Evolutionary conservation across 2,888 invertebrate species (phyloP), one percentile per base, ranked within the genome.

Genomic region (Entomobrya proxima): DNA sequence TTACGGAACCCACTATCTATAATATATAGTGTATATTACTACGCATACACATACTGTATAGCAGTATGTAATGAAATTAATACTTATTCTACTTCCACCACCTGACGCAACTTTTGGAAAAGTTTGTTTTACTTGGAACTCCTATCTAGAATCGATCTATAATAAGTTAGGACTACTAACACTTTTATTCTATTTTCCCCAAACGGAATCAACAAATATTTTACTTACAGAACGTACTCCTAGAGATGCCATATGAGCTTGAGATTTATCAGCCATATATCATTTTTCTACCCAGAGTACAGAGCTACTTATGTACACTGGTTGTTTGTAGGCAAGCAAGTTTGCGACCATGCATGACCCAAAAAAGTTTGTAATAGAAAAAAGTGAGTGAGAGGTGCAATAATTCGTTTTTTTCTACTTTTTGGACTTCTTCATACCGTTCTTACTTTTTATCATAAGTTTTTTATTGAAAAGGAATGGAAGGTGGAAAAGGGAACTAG

Each of bases 251-350:
- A n/a, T n/a, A n/a, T n/a, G n/a, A n/a, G n/a, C n/a, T n/a, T 27
- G 52, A 79, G 67, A 79, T 79, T 79, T 69, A 79, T 52, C n/a
- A n/a, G n/a, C 69, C 52, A 79, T 67, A 79, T 79, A 79, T 69
- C 79, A 79, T 79, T 55, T 35, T n/a, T 35, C 5, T 13, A 27
- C 9, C 24, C 13, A 1, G 27, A 27, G 11, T 24, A 4, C 9
- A 18, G 13, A 55, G 52, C 9, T 18, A 15, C 50, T 55, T 1
- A 6, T 27, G 52, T 55, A 24, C 52, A 55, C 9, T 18, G 11
- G n/a, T 9, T 32, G 58, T 32, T 30, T 30, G n/a, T n/a, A n/a
- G n/a, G n/a, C n/a, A n/a, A n/a, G n/a, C n/a, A n/a, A n/a, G n/a
- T n/a, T n/a, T n/a, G n/a, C n/a, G n/a, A 24, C 30, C 35, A 67